Evolutionary conservation across 2,888 invertebrate genomes (phyloP).

Genomic region (Tupiocoris notatus): DNA sequence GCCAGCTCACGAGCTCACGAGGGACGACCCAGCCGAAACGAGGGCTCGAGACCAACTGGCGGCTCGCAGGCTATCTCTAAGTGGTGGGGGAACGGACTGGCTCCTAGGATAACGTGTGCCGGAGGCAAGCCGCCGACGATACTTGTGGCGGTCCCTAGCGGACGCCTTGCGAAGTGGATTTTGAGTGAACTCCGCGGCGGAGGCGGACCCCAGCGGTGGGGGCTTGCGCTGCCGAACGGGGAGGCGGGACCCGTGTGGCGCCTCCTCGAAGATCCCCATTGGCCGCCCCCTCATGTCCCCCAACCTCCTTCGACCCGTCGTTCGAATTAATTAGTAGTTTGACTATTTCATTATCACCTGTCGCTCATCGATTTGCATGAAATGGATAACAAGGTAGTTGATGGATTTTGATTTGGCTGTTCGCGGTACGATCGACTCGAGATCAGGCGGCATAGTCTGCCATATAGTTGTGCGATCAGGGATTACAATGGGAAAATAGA

Average conservation of each 20-base stretch:
- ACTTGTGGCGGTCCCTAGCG: constrained; percentile 34
- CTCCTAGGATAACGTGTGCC: not conserved
- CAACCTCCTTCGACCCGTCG: constrained; percentile 14
- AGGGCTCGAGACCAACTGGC: constrained; percentile 35
- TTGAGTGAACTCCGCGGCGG: constrained; percentile 7
- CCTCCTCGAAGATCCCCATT: constrained; percentile 27
- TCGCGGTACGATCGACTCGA: too few species aligned
- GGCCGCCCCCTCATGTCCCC: constrained; percentile 1
- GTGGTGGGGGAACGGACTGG: constrained; percentile 18
- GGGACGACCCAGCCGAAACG: constrained; percentile 6
- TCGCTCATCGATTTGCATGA: constrained; percentile 19
- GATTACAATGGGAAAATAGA: too few species aligned
- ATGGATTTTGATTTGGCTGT: too few species aligned
- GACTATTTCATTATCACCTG: constrained; percentile 37
- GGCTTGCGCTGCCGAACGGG: constrained; percentile 29
- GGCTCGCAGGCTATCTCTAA: not conserved
- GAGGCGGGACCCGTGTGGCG: constrained; percentile 35
- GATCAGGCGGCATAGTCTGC: too few species aligned
- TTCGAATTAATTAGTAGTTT: constrained; percentile 34
- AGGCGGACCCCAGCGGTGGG: constrained; percentile 15
- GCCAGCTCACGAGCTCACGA: not conserved
- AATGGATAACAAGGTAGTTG: too few species aligned
- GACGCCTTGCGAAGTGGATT: not conserved
- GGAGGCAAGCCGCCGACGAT: constrained; percentile 1
- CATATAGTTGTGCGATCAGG: too few species aligned